Evolutionary conservation across 2,797 vertebrate genomes (phyloP).

Genomic region (Gambusia yucatana): DNA sequence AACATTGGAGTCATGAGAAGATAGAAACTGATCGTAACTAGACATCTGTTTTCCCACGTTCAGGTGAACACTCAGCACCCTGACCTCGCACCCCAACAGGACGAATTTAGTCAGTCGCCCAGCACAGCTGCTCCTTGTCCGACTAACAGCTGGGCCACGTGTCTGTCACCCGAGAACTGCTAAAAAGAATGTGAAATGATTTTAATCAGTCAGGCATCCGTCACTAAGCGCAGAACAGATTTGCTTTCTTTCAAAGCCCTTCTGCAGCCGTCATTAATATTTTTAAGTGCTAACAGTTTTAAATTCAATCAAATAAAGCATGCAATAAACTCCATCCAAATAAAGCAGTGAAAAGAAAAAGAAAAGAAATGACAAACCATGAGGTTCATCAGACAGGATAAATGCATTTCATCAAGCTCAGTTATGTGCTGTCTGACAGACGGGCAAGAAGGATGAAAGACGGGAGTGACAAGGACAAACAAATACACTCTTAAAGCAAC

Average conservation of each 20-base stretch:
- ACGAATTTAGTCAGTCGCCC: slow-evolving; percentile 19
- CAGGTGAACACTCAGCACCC: slow-evolving; percentile 38
- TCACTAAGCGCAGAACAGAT: slow-evolving; percentile 6
- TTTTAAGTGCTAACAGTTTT: neutral
- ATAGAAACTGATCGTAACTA: slow-evolving; percentile 46
- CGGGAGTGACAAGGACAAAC: slow-evolving; percentile 37
- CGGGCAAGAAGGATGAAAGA: slow-evolving; percentile 24
- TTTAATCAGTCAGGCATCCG: slow-evolving; percentile 34
- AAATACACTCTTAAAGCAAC: slow-evolving; percentile 23
- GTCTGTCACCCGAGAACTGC: slow-evolving; percentile 38
- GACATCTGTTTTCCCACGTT: slow-evolving; percentile 29
- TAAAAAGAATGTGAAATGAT: slow-evolving; percentile 7
- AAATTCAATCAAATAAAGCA: neutral
- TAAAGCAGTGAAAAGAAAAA: slow-evolving; percentile 8
- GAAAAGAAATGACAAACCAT: neutral
- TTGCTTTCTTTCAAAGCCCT: slow-evolving; percentile 42
- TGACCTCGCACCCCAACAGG: slow-evolving; percentile 4
- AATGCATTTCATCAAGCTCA: slow-evolving; percentile 30
- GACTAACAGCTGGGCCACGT: slow-evolving; percentile 45
- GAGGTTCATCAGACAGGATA: slow-evolving; percentile 19
- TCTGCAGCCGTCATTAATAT: slow-evolving; percentile 26
- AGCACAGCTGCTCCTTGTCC: slow-evolving; percentile 41
- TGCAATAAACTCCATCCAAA: neutral
- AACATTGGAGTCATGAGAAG: neutral
- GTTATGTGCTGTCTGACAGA: slow-evolving; percentile 29